Evolutionary conservation across 1,140 invertebrate genomes (phyloP), one percentile per base, ranked within the genome.

Genomic region (Tribolium madens): DNA sequence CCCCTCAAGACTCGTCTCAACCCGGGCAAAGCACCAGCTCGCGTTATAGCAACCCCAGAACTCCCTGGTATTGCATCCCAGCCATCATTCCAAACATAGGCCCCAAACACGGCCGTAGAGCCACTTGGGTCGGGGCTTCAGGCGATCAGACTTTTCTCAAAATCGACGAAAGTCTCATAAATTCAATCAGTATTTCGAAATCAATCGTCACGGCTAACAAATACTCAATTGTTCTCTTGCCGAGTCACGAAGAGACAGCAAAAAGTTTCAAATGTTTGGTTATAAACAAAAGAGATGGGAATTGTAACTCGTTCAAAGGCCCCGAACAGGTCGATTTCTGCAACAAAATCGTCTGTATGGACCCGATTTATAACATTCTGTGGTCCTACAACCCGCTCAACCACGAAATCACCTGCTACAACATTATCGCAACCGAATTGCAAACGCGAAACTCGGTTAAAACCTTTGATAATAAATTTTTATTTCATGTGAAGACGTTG

Each of bases 121-220:
- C 96, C 0, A 96, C 95, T 1, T 98, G 96, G 96, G 91, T 99
- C 21, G 93, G 94, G 1, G 97, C 97, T 13, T 96, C 95, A 26
- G 96, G 95, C 0, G 97, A 99, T 88, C 95, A 97, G 85, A 99
- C 97, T 1, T 98, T 96, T 82, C 88, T 99, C 12, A 96, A 97
- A 86, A 91, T 97, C 47, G 97, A 98, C 82, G 96, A 98, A 86
- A 92, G 92, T 33, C 87, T 97, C 5, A 96, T 99, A 53, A 98
- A 97, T 86, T 93, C 94, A 1, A 91, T 95, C 71, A 95, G 92
- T 82, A 89, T 98, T 42, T 91, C 93, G 47, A 92, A 93, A 81
- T 94, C 96, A 18, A 95, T 94, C 75, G 92, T 98, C 52, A 94
- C 96, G 82, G 95, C 96, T 2, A 97, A 96, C 83, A 93, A 92